phyloP scores from a whole-genome alignment of 2,888 invertebrate genomes.

The Thyatira batis region DNA sequence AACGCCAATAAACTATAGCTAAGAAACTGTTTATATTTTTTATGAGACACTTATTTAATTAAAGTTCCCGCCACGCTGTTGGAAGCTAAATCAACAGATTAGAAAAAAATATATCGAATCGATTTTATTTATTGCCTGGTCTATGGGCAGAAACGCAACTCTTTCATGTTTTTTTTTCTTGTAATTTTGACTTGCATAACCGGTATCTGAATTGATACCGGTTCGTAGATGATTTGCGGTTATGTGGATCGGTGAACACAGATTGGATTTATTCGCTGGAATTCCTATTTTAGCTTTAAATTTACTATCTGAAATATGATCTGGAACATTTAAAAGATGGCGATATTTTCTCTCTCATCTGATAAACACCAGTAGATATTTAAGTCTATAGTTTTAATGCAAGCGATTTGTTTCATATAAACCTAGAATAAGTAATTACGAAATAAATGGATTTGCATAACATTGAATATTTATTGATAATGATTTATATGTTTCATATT shows the following conservation, averaged over 20 bases:
- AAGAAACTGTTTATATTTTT: neutral
- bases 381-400: neutral
- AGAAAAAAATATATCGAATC: neutral
- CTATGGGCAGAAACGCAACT: neutral
- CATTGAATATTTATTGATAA: neutral
- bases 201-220: conserved; percentile 8
- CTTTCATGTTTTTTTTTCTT: conserved; percentile 1
- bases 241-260: neutral
- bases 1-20: neutral
- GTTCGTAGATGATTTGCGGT: conserved; percentile 5
- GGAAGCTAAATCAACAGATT: conserved; percentile 15
- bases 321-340: neutral
- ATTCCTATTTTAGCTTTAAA: neutral
- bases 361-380: neutral
- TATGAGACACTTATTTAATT: neutral
- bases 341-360: neutral
- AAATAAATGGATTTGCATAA: neutral
- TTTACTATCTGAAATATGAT: neutral
- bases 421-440: neutral
- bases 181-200: conserved; percentile 3
- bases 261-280: conserved; percentile 1
- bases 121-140: neutral
- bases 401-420: neutral
- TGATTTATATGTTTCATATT: neutral
- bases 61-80: neutral